A percentile compares a stretch with the other conserved stretches of the same genome.
phyloP scores from a whole-genome alignment of 2,797 vertebrate genomes.

The Sebastolobus altivelis region DNA sequence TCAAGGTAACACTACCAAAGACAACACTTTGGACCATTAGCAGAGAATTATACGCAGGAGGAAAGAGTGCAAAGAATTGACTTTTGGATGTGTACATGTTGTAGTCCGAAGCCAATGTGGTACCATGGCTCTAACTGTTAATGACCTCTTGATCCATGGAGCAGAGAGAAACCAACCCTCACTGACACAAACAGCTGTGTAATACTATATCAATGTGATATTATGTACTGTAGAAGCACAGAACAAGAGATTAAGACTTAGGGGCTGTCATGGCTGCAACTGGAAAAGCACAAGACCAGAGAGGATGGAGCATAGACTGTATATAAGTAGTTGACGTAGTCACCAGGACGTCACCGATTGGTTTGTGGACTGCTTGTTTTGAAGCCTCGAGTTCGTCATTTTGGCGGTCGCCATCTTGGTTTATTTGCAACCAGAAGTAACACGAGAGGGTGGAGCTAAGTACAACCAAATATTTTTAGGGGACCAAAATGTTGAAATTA shows the following conservation, averaged over 20 bases:
- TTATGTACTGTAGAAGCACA: not conserved
- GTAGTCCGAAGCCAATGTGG: not conserved
- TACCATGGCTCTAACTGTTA: slow-evolving; percentile 8
- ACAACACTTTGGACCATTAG: slow-evolving; percentile 10
- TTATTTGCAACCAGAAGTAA: too few relatives aligned
- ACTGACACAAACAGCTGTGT: not conserved
- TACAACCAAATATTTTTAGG: too few relatives aligned
- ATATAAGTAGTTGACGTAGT: too few relatives aligned
- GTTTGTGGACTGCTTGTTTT: too few relatives aligned
- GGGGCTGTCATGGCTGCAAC: too few relatives aligned
- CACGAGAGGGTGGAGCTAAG: too few relatives aligned
- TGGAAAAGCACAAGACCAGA: too few relatives aligned
- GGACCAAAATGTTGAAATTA: too few relatives aligned
- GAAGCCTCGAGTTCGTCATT: too few relatives aligned
- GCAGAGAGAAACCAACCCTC: slow-evolving; percentile 1
- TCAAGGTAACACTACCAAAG: not conserved
- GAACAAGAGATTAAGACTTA: too few relatives aligned
- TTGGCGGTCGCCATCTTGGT: rapidly evolving
- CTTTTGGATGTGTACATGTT: not conserved
- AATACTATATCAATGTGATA: not conserved
- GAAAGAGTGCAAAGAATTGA: not conserved
- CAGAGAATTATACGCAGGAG: slow-evolving; percentile 2
- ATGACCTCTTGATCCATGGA: slow-evolving; percentile 26
- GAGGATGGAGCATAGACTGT: too few relatives aligned
- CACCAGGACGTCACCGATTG: too few relatives aligned